Evolutionary conservation across 2,888 invertebrate species (phyloP).

Genomic region (Colostygia pectinataria): DNA sequence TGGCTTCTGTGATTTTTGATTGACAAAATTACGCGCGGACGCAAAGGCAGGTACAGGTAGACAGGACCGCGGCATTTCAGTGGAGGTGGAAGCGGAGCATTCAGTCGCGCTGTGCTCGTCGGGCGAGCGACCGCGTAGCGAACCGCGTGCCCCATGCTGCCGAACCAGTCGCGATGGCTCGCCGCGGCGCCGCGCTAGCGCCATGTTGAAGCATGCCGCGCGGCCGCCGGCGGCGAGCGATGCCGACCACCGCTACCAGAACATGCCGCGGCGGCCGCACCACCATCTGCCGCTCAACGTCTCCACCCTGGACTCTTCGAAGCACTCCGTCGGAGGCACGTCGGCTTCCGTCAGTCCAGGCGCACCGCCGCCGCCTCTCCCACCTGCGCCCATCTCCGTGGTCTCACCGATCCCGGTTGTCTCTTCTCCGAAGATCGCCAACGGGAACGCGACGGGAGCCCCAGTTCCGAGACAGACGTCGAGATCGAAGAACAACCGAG

Average conservation of each 20-base stretch:
- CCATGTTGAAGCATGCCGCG: constrained; percentile 89
- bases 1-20: constrained; percentile 42
- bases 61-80: constrained; percentile 14
- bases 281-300: constrained; percentile 86
- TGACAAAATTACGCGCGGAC: constrained; percentile 67
- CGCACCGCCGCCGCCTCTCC: constrained; percentile 58
- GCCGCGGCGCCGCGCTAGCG: constrained; percentile 69
- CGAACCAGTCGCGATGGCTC: constrained; percentile 74
- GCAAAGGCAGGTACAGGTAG: constrained; percentile 50
- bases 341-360: constrained; percentile 83
- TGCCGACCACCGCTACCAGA: constrained; percentile 81
- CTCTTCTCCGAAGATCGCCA: constrained; percentile 74
- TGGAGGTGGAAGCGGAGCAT: constrained; percentile 31
- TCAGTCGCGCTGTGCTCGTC: constrained; percentile 59
- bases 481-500: constrained; percentile 63
- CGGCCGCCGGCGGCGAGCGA: constrained; percentile 80
- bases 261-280: constrained; percentile 83
- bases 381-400: constrained; percentile 50
- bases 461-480: constrained; percentile 54
- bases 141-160: constrained; percentile 57
- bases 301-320: constrained; percentile 86
- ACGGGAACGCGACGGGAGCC: constrained; percentile 83
- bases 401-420: constrained; percentile 59
- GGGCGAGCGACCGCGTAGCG: constrained; percentile 40
- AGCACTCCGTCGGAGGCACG: constrained; percentile 84